Percentiles rank a stretch among this genome's conserved stretches.
Evolutionary conservation across 2,113 vertebrate genomes (phyloP).

Genomic region (Thryonomys swinderianus): DNA sequence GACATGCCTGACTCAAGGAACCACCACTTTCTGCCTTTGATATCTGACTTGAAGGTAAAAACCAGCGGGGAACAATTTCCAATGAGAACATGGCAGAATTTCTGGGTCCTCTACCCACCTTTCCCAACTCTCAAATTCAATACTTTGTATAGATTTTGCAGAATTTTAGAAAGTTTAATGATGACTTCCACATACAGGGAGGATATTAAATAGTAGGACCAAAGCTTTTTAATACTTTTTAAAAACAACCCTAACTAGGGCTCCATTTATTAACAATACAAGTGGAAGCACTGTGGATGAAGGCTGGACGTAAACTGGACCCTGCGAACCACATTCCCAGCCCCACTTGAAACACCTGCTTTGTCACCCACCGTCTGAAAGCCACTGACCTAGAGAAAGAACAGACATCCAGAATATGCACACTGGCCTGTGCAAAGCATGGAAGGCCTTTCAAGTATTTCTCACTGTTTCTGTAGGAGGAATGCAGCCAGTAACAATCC

Average conservation of each 20-base stretch:
- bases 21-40: slow-evolving; percentile 32
- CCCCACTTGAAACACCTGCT: neutral
- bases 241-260: neutral
- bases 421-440: neutral
- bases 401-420: neutral
- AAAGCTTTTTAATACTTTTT: neutral
- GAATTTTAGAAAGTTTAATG: slow-evolving; percentile 47
- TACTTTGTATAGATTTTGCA: neutral
- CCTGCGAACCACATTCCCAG: neutral
- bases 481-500: neutral
- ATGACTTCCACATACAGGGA: slow-evolving; percentile 38
- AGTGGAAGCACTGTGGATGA: neutral
- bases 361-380: neutral
- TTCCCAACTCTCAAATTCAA: slow-evolving; percentile 42
- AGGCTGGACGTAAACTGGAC: neutral
- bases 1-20: neutral
- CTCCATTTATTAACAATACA: neutral
- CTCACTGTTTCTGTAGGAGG: neutral
- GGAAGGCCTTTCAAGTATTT: neutral
- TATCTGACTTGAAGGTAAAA: slow-evolving; percentile 46
- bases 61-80: slow-evolving; percentile 14
- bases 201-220: slow-evolving; percentile 5
- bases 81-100: slow-evolving; percentile 9
- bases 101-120: neutral
- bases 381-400: neutral